Conservation (phyloP, 2,797 vertebrate species). For the Ceryle rudis region DNA sequence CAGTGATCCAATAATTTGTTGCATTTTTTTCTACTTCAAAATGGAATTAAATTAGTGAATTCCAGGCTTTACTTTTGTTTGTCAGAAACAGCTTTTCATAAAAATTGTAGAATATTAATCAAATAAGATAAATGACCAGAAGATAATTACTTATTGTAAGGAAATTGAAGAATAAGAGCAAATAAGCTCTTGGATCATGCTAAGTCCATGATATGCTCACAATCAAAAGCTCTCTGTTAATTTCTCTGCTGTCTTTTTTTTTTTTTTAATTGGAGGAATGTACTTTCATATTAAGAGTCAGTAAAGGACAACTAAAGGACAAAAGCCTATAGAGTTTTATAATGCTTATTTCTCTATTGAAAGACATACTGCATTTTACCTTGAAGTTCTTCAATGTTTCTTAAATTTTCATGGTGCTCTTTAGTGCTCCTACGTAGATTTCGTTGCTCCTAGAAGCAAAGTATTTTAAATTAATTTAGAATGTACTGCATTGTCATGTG, state of each 20-base stretch:
- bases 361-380: neutral
- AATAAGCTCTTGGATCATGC: neutral
- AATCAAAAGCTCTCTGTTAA: conserved; percentile 35
- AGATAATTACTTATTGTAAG: neutral
- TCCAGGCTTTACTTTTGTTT: neutral
- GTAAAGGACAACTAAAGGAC: conserved; percentile 10
- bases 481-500: neutral
- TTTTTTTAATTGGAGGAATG: conserved; percentile 11
- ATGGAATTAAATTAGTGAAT: neutral
- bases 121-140: neutral
- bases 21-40: neutral
- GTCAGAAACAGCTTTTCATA: neutral
- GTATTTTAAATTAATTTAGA: neutral
- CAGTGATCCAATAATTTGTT: neutral
- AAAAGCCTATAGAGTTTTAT: neutral
- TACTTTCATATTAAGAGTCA: conserved; percentile 5
- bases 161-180: conserved; percentile 6
- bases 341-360: neutral
- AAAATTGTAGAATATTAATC: neutral
- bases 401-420: neutral
- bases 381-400: neutral
- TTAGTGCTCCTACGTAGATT: neutral
- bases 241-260: conserved; percentile 4
- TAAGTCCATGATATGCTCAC: neutral
- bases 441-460: neutral